phyloP scores from a whole-genome alignment of 2,113 vertebrate species.

The Brachyhypopomus occidentalis region DNA sequence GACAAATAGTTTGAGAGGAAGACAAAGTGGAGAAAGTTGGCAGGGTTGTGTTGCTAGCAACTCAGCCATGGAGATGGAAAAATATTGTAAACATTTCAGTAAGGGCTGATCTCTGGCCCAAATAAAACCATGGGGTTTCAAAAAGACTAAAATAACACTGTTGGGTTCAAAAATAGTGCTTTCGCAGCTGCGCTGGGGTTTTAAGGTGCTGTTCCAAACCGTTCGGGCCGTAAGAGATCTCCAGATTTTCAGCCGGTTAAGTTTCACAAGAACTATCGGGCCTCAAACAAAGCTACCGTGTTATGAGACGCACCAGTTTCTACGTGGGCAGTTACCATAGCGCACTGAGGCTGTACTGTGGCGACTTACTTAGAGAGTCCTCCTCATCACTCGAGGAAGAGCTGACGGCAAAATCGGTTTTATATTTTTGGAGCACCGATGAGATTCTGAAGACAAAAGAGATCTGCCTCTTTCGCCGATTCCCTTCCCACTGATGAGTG shows the following conservation, averaged over 20 bases:
- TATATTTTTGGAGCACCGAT: constrained; percentile 89
- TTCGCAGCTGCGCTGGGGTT: neutral
- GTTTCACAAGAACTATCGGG: neutral
- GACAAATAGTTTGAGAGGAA: constrained; percentile 26
- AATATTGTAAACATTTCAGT: constrained; percentile 36
- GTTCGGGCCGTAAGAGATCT: neutral
- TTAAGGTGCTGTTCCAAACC: neutral
- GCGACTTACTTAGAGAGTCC: constrained; percentile 85
- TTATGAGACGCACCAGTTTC: constrained; percentile 13
- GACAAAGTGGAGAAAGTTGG: constrained; percentile 38
- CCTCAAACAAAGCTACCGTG: constrained; percentile 8
- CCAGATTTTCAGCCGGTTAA: neutral
- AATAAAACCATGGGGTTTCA: constrained; percentile 20
- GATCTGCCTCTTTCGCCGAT: constrained; percentile 81
- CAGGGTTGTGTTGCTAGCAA: constrained; percentile 46
- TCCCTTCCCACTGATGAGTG: constrained; percentile 72
- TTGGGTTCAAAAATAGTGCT: neutral
- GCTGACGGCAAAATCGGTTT: constrained; percentile 83
- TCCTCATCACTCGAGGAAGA: constrained; percentile 92
- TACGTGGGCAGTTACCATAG: neutral
- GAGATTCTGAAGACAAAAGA: constrained; percentile 93
- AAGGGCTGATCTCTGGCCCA: constrained; percentile 20
- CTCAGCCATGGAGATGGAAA: constrained; percentile 48
- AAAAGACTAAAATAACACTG: constrained; percentile 26
- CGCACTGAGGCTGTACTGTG: neutral